Evolutionary conservation across 2,888 invertebrate species (phyloP).

Genomic region (Stenolophus ochropezus): DNA sequence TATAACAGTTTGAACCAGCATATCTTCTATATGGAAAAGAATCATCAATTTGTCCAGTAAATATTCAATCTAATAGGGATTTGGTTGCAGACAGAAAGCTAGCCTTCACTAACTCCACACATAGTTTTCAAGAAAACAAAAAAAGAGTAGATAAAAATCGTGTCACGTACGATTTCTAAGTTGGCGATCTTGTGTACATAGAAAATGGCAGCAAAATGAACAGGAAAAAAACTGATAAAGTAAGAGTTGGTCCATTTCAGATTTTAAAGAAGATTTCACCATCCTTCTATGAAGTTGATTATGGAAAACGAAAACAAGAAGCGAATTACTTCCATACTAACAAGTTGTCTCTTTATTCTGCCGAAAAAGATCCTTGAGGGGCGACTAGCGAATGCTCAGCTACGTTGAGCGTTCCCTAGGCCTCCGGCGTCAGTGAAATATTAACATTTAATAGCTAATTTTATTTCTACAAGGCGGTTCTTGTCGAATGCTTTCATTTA

Average conservation of each 20-base stretch:
- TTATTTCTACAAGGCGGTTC: no score
- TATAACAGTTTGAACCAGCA: conserved; percentile 60
- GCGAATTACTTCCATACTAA: not conserved
- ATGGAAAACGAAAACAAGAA: not conserved
- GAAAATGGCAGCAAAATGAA: conserved; percentile 62
- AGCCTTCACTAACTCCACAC: no score
- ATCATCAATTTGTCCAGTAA: conserved; percentile 1
- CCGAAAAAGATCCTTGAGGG: not conserved
- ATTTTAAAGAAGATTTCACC: conserved; percentile 58
- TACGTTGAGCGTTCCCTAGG: no score
- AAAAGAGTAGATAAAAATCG: conserved; percentile 58
- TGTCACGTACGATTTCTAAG: conserved; percentile 61
- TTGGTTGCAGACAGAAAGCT: not conserved
- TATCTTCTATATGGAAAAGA: no score
- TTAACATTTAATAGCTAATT: no score
- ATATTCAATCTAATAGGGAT: not conserved
- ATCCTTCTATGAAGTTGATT: conserved; percentile 48
- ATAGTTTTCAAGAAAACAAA: no score
- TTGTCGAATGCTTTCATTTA: no score
- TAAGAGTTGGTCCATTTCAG: conserved; percentile 62
- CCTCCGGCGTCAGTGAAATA: no score
- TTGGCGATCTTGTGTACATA: conserved; percentile 64
- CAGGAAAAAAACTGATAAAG: conserved; percentile 63
- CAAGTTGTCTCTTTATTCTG: not conserved
- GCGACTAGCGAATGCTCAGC: no score